These are phyloP conservation scores for Tetragonula clypearis DNA, from an alignment of 1,140 invertebrate species.

Conservation along the genomic window DNA sequence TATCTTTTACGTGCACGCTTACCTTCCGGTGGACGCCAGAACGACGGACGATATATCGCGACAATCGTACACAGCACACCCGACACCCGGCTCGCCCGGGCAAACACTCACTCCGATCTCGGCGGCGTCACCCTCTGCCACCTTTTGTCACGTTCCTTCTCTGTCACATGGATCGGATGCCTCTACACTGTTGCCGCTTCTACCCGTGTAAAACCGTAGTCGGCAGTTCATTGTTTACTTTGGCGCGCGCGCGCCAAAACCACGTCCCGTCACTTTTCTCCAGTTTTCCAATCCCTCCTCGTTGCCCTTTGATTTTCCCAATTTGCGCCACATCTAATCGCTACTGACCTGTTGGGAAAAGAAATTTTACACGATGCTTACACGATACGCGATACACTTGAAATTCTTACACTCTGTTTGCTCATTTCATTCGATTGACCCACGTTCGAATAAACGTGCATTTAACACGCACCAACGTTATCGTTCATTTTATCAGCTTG, in stretches of 20 bases:
- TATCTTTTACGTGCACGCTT: constrained; percentile 28
- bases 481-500: too few species aligned
- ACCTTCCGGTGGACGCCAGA: constrained; percentile 56
- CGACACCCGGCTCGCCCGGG: constrained; percentile 78
- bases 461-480: too few species aligned
- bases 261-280: constrained; percentile 15
- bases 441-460: too few species aligned
- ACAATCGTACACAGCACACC: constrained; percentile 61
- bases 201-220: constrained; percentile 20
- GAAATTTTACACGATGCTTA: too few species aligned
- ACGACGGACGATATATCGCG: constrained; percentile 54
- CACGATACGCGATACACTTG: too few species aligned
- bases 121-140: constrained; percentile 76
- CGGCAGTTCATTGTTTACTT: constrained; percentile 76
- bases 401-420: too few species aligned
- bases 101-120: constrained; percentile 73
- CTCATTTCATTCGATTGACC: too few species aligned
- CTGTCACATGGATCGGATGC: constrained; percentile 79
- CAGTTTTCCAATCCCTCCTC: too few species aligned
- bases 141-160: constrained; percentile 80
- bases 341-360: too few species aligned
- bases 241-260: constrained; percentile 67
- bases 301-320: too few species aligned
- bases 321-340: not conserved
- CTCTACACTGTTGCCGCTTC: constrained; percentile 66